phyloP scores from a whole-genome alignment of 92 coral and sea anemone species.

The Bergia puertoricense region DNA sequence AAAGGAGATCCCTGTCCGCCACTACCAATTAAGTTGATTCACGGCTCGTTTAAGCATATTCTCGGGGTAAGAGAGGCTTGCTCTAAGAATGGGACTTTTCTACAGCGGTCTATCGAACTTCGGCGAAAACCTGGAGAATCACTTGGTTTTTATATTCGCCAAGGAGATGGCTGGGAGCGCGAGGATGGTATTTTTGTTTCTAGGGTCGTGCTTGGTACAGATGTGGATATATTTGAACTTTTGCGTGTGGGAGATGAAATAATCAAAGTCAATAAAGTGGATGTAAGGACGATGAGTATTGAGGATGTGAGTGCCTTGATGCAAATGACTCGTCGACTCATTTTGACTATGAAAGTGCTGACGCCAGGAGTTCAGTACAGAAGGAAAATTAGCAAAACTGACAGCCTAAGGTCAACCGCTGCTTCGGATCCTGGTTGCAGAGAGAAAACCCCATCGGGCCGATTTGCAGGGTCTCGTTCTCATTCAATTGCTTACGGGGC shows the following conservation, averaged over 20 bases:
- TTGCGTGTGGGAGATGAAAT: constrained; percentile 98
- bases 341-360: constrained; percentile 92
- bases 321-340: constrained; percentile 97
- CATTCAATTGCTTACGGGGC: constrained; percentile 67
- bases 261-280: constrained; percentile 93
- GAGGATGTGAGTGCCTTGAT: constrained; percentile 98
- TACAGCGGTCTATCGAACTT: constrained; percentile 93
- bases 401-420: constrained; percentile 52
- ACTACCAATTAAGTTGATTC: constrained; percentile 91
- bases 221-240: constrained; percentile 95
- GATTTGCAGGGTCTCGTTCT: constrained; percentile 20
- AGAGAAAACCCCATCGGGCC: constrained; percentile 17
- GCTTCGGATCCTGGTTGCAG: constrained; percentile 54
- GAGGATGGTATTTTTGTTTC: constrained; percentile 97
- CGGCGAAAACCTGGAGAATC: constrained; percentile 98
- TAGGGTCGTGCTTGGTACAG: constrained; percentile 95
- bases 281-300: constrained; percentile 89
- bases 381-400: constrained; percentile 69
- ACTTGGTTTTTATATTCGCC: constrained; percentile 98
- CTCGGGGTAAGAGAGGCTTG: constrained; percentile 97
- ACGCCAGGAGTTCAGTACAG: constrained; percentile 87
- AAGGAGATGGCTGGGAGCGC: constrained; percentile 99
- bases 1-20: constrained; percentile 95
- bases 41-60: constrained; percentile 87
- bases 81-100: constrained; percentile 96